Evolutionary conservation across 92 coral and sea anemone genomes (phyloP).

Genomic region (Palythoa grandis): DNA sequence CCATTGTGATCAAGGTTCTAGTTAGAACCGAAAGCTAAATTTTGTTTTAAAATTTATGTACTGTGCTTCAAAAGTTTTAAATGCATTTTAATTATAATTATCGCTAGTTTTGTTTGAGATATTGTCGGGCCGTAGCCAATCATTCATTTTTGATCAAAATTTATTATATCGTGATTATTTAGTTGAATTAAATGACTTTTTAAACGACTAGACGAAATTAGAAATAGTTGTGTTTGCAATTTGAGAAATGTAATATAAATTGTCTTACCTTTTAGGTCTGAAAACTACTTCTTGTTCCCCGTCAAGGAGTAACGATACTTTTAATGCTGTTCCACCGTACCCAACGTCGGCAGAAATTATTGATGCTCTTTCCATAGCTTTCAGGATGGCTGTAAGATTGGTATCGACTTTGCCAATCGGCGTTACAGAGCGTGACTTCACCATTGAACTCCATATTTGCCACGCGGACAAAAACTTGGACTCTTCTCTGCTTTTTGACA

Average conservation of each 20-base stretch:
- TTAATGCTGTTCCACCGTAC: constrained; percentile 84
- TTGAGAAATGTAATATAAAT: background rate
- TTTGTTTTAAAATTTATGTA: too few relatives aligned
- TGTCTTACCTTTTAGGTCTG: constrained; percentile 85
- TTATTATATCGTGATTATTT: background rate
- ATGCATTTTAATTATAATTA: too few relatives aligned
- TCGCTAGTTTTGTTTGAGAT: too few relatives aligned
- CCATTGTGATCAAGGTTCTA: too few relatives aligned
- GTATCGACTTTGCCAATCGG: constrained; percentile 44
- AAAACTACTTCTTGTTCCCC: constrained; percentile 94
- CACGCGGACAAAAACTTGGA: constrained; percentile 75
- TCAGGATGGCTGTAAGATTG: constrained; percentile 67
- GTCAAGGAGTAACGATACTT: constrained; percentile 81
- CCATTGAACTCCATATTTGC: constrained; percentile 92
- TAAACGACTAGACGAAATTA: background rate
- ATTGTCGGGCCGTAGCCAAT: too few relatives aligned
- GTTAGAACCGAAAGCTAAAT: too few relatives aligned
- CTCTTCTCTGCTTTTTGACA: constrained; percentile 12
- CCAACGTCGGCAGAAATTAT: constrained; percentile 83
- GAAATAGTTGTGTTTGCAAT: background rate
- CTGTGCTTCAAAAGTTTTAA: too few relatives aligned
- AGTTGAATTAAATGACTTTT: background rate
- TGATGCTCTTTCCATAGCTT: constrained; percentile 76
- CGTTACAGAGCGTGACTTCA: constrained; percentile 65
- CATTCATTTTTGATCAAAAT: background rate